phyloP scores from a whole-genome alignment of 2,888 invertebrate genomes.

The Melanargia galathea region DNA sequence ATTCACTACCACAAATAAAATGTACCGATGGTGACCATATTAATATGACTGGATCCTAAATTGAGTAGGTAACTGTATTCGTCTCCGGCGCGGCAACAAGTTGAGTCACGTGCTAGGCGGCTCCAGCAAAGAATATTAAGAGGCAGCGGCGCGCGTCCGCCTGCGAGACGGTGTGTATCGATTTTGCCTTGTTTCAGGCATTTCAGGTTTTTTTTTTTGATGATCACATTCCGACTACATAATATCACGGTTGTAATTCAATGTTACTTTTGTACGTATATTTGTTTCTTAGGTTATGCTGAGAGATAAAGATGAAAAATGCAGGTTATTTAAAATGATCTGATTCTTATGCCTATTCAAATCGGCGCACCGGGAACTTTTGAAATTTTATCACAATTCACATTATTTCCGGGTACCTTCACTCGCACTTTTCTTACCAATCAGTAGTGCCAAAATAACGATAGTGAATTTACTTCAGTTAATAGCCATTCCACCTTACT shows the following conservation, averaged over 20 bases:
- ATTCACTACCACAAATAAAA: background rate
- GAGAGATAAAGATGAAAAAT: background rate
- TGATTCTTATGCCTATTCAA: no score
- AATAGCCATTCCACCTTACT: no score
- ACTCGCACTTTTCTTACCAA: no score
- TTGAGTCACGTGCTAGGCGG: conserved; percentile 77
- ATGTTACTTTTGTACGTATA: background rate
- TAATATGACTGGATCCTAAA: conserved; percentile 24
- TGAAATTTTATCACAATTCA: no score
- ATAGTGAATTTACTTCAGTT: no score
- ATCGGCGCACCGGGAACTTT: no score
- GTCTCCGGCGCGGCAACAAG: conserved; percentile 70
- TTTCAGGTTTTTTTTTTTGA: conserved; percentile 58
- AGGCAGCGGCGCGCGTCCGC: conserved; percentile 73
- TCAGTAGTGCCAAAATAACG: no score
- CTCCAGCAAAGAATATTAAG: conserved; percentile 71
- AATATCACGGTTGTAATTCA: conserved; percentile 33
- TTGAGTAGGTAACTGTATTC: conserved; percentile 17
- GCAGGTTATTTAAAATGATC: no score
- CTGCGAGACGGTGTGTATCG: conserved; percentile 68
- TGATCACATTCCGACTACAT: conserved; percentile 54
- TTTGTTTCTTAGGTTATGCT: background rate
- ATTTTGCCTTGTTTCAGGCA: conserved; percentile 69
- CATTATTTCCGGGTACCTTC: no score
- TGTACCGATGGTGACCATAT: background rate